A percentile compares a stretch with the other conserved stretches of the same genome.
Conservation (phyloP, 2,888 invertebrate species). For the Euplagia quadripunctaria region DNA sequence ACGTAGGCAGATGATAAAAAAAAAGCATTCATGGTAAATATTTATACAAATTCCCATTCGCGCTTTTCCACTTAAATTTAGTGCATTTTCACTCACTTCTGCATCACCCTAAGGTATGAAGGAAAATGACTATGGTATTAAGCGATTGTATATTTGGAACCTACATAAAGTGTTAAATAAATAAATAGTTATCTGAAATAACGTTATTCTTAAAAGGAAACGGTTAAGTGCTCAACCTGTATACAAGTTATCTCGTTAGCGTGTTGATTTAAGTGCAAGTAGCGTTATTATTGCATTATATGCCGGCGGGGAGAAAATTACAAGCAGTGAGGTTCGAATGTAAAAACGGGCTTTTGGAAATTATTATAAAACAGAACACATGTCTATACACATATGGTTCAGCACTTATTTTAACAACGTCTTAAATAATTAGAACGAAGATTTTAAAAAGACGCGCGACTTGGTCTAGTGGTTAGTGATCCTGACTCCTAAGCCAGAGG, state of each 20-base stretch:
- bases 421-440: background rate
- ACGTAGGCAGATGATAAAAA: too few relatives aligned
- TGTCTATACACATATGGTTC: background rate
- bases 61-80: too few relatives aligned
- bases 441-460: too few relatives aligned
- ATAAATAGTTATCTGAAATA: background rate
- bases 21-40: too few relatives aligned
- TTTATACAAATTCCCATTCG: too few relatives aligned
- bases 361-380: background rate
- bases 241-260: constrained; percentile 59
- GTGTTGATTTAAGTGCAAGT: constrained; percentile 66
- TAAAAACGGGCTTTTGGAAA: background rate
- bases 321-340: constrained; percentile 33
- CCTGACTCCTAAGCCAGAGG: too few relatives aligned
- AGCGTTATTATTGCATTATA: constrained; percentile 55
- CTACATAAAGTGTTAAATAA: too few relatives aligned
- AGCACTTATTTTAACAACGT: background rate
- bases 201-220: background rate
- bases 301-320: constrained; percentile 51
- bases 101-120: too few relatives aligned
- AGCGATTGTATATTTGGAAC: too few relatives aligned
- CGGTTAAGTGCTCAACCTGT: constrained; percentile 39
- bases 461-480: too few relatives aligned
- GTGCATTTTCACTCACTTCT: too few relatives aligned
- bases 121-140: too few relatives aligned